Evolutionary conservation across 2,888 invertebrate genomes (phyloP).

Genomic region (Cabera pusaria): DNA sequence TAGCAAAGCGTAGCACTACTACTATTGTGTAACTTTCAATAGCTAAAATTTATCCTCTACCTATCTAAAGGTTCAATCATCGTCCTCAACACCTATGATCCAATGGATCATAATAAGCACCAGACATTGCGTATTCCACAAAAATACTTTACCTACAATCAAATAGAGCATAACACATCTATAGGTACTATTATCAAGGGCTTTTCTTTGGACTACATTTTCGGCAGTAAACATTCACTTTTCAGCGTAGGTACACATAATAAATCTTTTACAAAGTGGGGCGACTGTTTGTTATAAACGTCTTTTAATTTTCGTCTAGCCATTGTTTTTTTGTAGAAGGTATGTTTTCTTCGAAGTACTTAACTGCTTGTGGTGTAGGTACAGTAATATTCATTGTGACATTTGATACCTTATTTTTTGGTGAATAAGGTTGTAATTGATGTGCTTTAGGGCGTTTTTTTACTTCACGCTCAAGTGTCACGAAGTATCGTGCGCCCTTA

Average conservation of each 20-base stretch:
- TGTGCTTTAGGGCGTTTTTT: slow-evolving; percentile 30
- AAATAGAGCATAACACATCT: too few species aligned
- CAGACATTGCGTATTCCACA: too few species aligned
- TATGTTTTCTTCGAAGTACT: slow-evolving; percentile 47
- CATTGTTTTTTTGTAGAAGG: too few species aligned
- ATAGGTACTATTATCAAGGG: too few species aligned
- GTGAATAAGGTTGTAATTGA: slow-evolving; percentile 28
- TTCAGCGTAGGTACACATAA: slow-evolving; percentile 16
- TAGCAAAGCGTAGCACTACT: too few species aligned
- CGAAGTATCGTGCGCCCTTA: slow-evolving; percentile 71
- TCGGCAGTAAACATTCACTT: slow-evolving; percentile 6
- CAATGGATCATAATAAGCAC: too few species aligned
- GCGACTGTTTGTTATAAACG: slow-evolving; percentile 49
- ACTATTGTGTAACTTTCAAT: too few species aligned
- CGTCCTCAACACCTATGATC: too few species aligned
- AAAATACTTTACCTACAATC: too few species aligned
- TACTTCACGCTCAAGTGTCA: slow-evolving; percentile 65
- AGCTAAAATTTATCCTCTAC: too few species aligned
- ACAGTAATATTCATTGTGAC: slow-evolving; percentile 29
- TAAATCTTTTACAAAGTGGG: slow-evolving; percentile 44
- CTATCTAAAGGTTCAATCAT: too few species aligned
- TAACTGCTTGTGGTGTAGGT: too few species aligned
- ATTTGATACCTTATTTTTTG: slow-evolving; percentile 39
- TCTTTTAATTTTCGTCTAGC: slow-evolving; percentile 60
- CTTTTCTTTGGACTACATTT: not conserved